Conservation (phyloP, 1,140 invertebrate genomes). For the Lineus longissimus region DNA sequence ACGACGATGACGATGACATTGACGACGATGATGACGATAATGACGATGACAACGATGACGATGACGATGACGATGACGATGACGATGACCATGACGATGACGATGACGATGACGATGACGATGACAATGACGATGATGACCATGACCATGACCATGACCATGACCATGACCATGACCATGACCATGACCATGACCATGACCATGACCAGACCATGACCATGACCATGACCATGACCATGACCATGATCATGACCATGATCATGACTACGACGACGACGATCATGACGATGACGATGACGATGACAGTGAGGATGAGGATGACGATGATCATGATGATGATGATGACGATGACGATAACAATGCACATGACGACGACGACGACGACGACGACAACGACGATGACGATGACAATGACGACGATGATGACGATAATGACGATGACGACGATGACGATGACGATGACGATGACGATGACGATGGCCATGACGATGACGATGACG, state of each 20-base stretch:
- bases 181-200: too few species aligned
- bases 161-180: too few species aligned
- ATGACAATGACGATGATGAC: conserved; percentile 6
- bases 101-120: conserved; percentile 2
- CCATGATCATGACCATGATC: too few species aligned
- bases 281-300: too few species aligned
- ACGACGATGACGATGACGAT: conserved; percentile 6
- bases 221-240: too few species aligned
- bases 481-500: too few species aligned
- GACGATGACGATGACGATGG: conserved; percentile 5
- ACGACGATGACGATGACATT: conserved; percentile 2
- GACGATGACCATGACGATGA: conserved; percentile 3
- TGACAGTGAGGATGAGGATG: too few species aligned
- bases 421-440: conserved; percentile 9
- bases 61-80: conserved; percentile 4
- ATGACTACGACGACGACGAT: too few species aligned
- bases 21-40: neutral
- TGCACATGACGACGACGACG: too few species aligned
- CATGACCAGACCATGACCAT: too few species aligned
- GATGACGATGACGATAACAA: conserved; percentile 6
- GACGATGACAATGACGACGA: conserved; percentile 7
- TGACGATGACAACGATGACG: neutral
- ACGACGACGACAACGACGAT: conserved; percentile 4
- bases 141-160: too few species aligned
- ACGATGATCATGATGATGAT: conserved; percentile 7